These are phyloP conservation scores for Acheta domesticus DNA, from an alignment of 2,888 invertebrate species.

Conservation along the genomic window DNA sequence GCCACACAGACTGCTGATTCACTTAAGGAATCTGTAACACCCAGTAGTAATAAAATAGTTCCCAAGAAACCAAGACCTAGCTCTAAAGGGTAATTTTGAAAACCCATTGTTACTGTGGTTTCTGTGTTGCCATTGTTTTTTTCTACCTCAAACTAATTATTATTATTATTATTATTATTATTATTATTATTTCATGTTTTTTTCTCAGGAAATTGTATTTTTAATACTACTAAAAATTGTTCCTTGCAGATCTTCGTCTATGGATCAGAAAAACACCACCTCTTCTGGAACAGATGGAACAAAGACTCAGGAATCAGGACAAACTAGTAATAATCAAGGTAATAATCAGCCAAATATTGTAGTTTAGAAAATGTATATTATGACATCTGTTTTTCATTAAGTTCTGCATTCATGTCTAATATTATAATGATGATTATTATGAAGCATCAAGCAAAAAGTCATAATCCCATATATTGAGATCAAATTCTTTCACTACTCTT, in stretches of 20 bases:
- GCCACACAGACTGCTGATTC: conserved; percentile 29
- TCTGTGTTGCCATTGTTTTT: not conserved
- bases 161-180: too few relatives aligned
- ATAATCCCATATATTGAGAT: too few relatives aligned
- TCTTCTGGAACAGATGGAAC: conserved; percentile 54
- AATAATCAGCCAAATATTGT: conserved; percentile 37
- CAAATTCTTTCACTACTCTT: too few relatives aligned
- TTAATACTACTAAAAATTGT: too few relatives aligned
- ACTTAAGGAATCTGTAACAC: conserved; percentile 34
- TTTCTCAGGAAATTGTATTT: too few relatives aligned
- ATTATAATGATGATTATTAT: too few relatives aligned
- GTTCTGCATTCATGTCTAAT: too few relatives aligned
- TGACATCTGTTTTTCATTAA: too few relatives aligned
- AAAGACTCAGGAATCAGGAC: conserved; percentile 53
- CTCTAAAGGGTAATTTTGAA: conserved; percentile 28
- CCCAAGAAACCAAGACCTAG: conserved; percentile 21
- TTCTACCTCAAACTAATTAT: not conserved
- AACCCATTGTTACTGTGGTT: conserved; percentile 20
- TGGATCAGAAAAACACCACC: conserved; percentile 55
- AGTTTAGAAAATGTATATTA: not conserved
- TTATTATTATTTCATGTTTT: too few relatives aligned
- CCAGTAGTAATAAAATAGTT: conserved; percentile 36
- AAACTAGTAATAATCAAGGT: conserved; percentile 55
- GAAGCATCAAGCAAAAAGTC: too few relatives aligned
- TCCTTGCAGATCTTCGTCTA: conserved; percentile 51